Conservation (phyloP, 2,113 vertebrate species). For the Haemorhous mexicanus region DNA sequence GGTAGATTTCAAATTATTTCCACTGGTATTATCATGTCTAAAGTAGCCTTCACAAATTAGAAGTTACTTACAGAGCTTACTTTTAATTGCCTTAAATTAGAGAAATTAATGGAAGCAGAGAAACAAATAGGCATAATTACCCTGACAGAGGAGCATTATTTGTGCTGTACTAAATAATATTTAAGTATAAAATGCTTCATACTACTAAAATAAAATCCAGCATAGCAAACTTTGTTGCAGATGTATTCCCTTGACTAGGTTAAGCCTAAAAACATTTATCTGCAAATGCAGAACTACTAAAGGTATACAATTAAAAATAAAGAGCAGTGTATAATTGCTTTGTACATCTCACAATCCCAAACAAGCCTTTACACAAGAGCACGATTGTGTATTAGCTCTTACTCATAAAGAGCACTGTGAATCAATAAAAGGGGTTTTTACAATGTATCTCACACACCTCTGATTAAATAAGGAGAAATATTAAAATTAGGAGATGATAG, state of each 20-base stretch:
- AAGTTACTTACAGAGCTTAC: background rate
- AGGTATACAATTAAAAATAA: background rate
- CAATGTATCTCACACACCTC: background rate
- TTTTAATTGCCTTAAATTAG: background rate
- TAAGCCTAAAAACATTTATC: background rate
- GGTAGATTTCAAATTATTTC: background rate
- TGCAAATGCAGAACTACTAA: background rate
- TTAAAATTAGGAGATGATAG: background rate
- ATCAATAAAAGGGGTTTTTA: fast-evolving
- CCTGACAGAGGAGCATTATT: background rate
- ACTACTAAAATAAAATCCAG: background rate
- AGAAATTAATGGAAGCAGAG: background rate
- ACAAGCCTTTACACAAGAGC: background rate
- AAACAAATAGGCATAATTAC: background rate
- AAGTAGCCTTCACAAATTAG: background rate
- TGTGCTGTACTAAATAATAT: background rate
- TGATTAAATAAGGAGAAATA: background rate
- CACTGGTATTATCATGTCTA: background rate
- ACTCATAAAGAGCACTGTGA: background rate
- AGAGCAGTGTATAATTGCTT: background rate
- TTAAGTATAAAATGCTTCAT: background rate
- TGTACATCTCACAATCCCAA: background rate
- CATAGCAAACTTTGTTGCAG: background rate
- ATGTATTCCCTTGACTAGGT: background rate
- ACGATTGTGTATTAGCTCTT: fast-evolving